These are phyloP conservation scores for Paralichthys olivaceus DNA, from an alignment of 2,113 vertebrate genomes.

Conservation along the genomic window DNA sequence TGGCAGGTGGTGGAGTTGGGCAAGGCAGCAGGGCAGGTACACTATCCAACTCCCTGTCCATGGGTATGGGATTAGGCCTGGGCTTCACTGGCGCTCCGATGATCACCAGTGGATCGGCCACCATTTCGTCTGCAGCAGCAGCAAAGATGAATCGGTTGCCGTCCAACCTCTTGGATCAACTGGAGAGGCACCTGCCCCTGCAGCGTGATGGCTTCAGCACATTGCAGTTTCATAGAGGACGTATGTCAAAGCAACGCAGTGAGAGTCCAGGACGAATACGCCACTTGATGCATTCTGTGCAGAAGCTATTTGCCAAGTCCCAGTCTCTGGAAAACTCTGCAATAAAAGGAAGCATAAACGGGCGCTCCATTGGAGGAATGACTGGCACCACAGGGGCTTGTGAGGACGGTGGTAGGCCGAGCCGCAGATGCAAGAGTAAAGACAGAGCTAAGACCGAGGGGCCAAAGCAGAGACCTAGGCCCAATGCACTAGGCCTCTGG, in stretches of 20 bases:
- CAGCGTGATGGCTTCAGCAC: slow-evolving; percentile 98
- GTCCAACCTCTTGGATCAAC: slow-evolving; percentile 95
- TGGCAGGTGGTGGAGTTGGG: slow-evolving; percentile 70
- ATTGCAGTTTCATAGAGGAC: slow-evolving; percentile 91
- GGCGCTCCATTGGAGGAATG: slow-evolving; percentile 75
- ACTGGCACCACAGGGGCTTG: slow-evolving; percentile 40
- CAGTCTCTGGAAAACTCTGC: slow-evolving; percentile 89
- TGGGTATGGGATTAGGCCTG: slow-evolving; percentile 82
- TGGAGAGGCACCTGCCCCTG: slow-evolving; percentile 96
- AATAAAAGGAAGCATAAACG: slow-evolving; percentile 87
- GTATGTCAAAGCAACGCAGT: slow-evolving; percentile 91
- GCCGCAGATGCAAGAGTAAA: slow-evolving; percentile 95
- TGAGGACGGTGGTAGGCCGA: slow-evolving; percentile 87
- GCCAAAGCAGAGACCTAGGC: slow-evolving; percentile 89
- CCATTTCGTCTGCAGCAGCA: slow-evolving; percentile 82
- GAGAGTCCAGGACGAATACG: slow-evolving; percentile 98
- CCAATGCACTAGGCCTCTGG: slow-evolving; percentile 87
- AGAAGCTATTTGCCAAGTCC: slow-evolving; percentile 93
- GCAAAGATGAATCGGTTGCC: slow-evolving; percentile 91
- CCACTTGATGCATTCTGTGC: slow-evolving; percentile 96
- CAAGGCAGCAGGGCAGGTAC: slow-evolving; percentile 74
- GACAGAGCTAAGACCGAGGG: slow-evolving; percentile 93
- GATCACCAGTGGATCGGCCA: slow-evolving; percentile 84
- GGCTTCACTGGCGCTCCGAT: slow-evolving; percentile 84
- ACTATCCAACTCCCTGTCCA: slow-evolving; percentile 79